Base-by-base conservation (phyloP, 2,797 vertebrate species). In the Sebastes elongatus region DNA sequence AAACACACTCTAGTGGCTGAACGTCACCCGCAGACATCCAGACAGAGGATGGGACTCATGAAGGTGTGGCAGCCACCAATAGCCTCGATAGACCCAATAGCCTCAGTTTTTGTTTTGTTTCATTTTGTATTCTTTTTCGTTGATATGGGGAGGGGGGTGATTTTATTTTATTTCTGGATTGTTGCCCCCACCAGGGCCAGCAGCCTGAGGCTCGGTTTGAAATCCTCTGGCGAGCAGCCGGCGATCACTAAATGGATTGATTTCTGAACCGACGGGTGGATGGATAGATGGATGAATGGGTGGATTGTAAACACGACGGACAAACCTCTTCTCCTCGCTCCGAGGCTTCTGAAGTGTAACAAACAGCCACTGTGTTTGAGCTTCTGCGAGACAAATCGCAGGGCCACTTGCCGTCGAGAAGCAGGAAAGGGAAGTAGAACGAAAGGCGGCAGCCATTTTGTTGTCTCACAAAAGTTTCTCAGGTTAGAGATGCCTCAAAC, bases 401-500 rank as follows among this genome's bases (percentile, higher is more conserved):
- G 93, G 89, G 92, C 82, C 75, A 87, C 85, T 85, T 73, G 89
- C 81, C 64, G 55, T 79, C 89, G 85, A 88, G 85, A 60, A 65
- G 90, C 91, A 92, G 35, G 49, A 97, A 96, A 96, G 94, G 96
- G 95, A 97, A 95, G 93, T 91, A 82, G 85, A 93, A 91, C 90
- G 83, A 84, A 80, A 90, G 87, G 83, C 80, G 76, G 90, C 92
- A 87, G 87, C 91, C 92, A 89, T 93, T 86, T 86, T 87, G 88
- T 95, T 94, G 91, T 92, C 91, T 94, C 95, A 95, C 92, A 95
- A 93, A 93, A 80, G 81, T 91, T 97, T 98, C 98, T 99, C 98
- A 98, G 98, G 97, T 98, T 96, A 96, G 96, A 96, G 93, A 97
- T 96, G 93, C 93, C 91, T 91, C 90, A 91, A 93, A 96, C 93